Evolutionary conservation across 2,797 vertebrate genomes (phyloP), one percentile per base, ranked within the genome.

Genomic region (Nothura maculosa): DNA sequence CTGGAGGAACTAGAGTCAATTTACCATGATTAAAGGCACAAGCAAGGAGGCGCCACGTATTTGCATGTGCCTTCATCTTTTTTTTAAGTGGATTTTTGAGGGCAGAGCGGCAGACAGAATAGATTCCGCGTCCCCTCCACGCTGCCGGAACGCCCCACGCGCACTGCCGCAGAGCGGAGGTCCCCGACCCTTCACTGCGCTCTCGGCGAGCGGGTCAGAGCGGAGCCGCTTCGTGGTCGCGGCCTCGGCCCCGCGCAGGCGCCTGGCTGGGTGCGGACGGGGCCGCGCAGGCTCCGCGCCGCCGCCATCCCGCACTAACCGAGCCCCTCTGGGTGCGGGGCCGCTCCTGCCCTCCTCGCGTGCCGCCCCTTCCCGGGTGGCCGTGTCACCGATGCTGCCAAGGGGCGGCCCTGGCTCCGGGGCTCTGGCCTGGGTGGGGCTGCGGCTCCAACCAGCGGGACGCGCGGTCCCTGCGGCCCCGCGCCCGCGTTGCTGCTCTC

Each of bases 61-160:
- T 96, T 93, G 92, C 91, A 94, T 93, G 91, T 9, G 75, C 94
- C 95, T 96, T 96, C 95, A 95, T 96, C 90, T 94, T 93, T 50
- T 60, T 50, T 60, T 42, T 67, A 91, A 95, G 86, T 91, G 89
- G 83, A 94, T 93, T 92, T 95, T 90, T 95, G 95, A 87, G 92
- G 89, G 92, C 87, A 95, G 68, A 43, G 20, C 75, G 17, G 95
- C 81, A 89, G 75, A 76, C 80, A 85, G 77, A 27, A 67, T 68
- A 64, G 81, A 69, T 78, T 84, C 60, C 52, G 22, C 67, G 38
- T 72, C 87, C 75, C 38, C 38, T 57, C 50, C 64, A 42, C 9
- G 40, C 52, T 48, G 24, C 36, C 14, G 54, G 20, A 89, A 38
- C 27, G 20, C 79, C 72, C 38, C 57, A 40, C 63, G 30, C 7